Base-by-base conservation (phyloP, 2,888 invertebrate species). In the Lochmaea crataegi region DNA sequence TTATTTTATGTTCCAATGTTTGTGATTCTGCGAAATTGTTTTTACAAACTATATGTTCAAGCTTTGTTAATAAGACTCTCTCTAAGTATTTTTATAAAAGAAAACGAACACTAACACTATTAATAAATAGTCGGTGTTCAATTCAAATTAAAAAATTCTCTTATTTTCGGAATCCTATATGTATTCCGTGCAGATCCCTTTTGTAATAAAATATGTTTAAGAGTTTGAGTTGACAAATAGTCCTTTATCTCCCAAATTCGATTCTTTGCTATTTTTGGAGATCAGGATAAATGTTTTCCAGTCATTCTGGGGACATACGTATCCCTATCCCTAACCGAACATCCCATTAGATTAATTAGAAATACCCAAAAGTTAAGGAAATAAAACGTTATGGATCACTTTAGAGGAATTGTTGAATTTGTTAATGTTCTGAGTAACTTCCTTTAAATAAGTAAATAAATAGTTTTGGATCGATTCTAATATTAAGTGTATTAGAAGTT, bases 271-370 rank as follows among this genome's bases (percentile, higher is more conserved):
- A 68, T 68, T 68, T 68, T 68, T 68, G 67, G 68, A 72, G 58
- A 65, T 68, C 72, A 53, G 57, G 72, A 72, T 65, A 53, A 72
- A 72, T 72, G 68, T n/a, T 65, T 72, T 65, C 45, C 63, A 68
- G 65, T 68, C 60, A 68, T 57, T 58, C 53, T 64, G 65, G 60
- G 67, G 72, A 72, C 68, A 67, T 68, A 65, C 57, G 68, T 58
- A 58, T 65, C 60, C 67, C 58, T 12, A 38, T 42, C 22, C 65
- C 68, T 32, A 68, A 68, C 68, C 68, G 60, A 45, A 65, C 60
- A 57, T 68, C 65, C 60, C 53, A 64, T 64, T 56, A 67, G 64
- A 72, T 72, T 72, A 72, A 72, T 72, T 72, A 68, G 72, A 66
- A 72, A 61, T 66, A 58, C 57, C 68, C 64, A 16, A 32, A 68